Percentiles rank a stretch among this genome's conserved stretches.
Conservation (phyloP, 1,140 invertebrate genomes). For the Potamilus streckersoni region DNA sequence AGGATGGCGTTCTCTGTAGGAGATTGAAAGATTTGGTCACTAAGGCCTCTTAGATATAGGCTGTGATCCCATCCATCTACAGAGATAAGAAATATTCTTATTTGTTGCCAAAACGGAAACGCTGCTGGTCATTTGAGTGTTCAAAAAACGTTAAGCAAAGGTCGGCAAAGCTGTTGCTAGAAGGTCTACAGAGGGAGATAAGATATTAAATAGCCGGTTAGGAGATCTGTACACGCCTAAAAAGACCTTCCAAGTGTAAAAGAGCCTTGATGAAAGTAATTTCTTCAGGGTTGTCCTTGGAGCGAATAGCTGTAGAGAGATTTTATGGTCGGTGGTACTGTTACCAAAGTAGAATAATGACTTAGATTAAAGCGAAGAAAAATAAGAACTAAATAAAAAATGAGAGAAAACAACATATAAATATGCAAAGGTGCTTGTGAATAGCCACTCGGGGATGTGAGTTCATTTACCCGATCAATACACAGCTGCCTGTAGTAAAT, state of each 20-base stretch:
- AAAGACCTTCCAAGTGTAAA: not conserved
- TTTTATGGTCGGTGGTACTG: no score
- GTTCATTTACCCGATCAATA: no score
- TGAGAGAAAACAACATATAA: no score
- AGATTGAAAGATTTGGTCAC: not conserved
- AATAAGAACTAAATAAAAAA: no score
- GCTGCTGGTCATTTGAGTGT: slow-evolving; percentile 9
- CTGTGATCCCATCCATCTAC: slow-evolving; percentile 9
- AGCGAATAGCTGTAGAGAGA: no score
- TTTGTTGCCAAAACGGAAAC: not conserved
- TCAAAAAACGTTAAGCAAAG: slow-evolving; percentile 6
- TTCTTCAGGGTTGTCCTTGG: no score
- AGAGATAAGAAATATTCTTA: slow-evolving; percentile 4
- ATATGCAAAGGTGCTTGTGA: no score
- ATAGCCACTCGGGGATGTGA: no score
- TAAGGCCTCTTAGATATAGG: not conserved
- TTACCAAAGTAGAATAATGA: no score
- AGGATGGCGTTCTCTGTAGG: no score
- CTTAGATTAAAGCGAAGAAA: no score
- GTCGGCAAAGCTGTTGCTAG: slow-evolving; percentile 18
- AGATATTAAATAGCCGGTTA: slow-evolving; percentile 6
- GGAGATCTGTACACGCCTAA: slow-evolving; percentile 16
- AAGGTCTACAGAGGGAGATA: slow-evolving; percentile 20
- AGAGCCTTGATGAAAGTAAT: slow-evolving; percentile 4
- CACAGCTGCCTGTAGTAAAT: no score